Base-by-base conservation (phyloP, 2,888 invertebrate genomes). In the Eupithecia vulgata region DNA sequence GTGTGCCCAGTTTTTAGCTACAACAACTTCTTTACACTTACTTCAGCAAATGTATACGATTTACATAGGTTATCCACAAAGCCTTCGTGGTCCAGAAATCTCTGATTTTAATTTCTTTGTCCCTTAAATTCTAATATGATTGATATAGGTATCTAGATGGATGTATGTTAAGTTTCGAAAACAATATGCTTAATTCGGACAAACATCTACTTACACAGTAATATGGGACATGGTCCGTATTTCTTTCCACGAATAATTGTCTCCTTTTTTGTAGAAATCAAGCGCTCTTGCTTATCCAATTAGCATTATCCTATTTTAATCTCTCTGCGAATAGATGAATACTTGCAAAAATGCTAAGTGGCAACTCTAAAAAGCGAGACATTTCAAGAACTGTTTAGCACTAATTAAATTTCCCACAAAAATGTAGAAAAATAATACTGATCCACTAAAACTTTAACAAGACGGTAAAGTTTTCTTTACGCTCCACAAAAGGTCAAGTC, bases 1-100 rank as follows among this genome's bases (percentile, higher is more conserved):
- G 79, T 76, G 82, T 79, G 76, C 77, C 74, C 78, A 81, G 81
- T 84, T 86, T 87, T 87, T 87, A 70, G 69, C 78, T 78, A 78
- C 78, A 78, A 67, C 74, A 68, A 68, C n/a, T n/a, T n/a, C n/a
- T n/a, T n/a, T n/a, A n/a, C n/a, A n/a, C n/a, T n/a, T 73, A 64
- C 21, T 10, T 2, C 7, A 35, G 42, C 17, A 42, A 45, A 40
- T 30, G 15, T 57, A 40, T 17, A 17, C 17, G 45, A 17, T 45
- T 17, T 17, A 45, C 17, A 45, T 45, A 17, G 17, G 6, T 45
- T 17, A 45, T 45, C 17, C 4, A 45, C 1, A 40, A 40, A 13
- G 40, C 40, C 45, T 45, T 45, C 6, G 17, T 45, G 17, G 17
- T 45, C 45, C 0, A 45, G 45, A 45, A 17, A 45, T 3, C 17